phyloP scores from a whole-genome alignment of 2,797 vertebrate species.

The Enteromius paludinosus region DNA sequence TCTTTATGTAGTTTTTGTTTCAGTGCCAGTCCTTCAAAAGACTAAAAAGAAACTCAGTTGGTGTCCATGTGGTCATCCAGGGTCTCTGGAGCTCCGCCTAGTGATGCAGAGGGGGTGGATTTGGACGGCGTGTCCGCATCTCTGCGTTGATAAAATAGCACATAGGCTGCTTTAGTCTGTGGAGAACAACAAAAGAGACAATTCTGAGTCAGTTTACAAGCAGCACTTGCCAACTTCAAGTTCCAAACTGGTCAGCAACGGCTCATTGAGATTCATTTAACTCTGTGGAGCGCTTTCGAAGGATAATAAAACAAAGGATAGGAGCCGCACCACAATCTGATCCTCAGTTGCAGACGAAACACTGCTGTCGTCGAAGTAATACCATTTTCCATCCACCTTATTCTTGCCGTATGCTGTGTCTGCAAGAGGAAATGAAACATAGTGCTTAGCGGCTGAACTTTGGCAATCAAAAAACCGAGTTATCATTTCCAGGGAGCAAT shows the following conservation, averaged over 20 bases:
- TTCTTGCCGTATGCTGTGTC: slow-evolving; percentile 95
- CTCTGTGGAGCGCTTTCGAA: not conserved
- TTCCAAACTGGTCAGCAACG: not conserved
- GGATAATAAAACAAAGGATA: not conserved
- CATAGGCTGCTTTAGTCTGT: slow-evolving; percentile 95
- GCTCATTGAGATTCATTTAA: not conserved
- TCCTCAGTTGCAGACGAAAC: slow-evolving; percentile 92
- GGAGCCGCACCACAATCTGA: slow-evolving; percentile 92
- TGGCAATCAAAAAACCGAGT: not conserved
- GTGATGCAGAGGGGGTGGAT: slow-evolving; percentile 74
- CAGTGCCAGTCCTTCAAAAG: slow-evolving; percentile 67
- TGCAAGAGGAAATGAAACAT: slow-evolving; percentile 69
- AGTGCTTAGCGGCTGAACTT: not conserved
- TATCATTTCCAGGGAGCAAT: not conserved
- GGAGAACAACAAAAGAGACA: slow-evolving; percentile 52
- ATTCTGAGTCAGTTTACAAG: slow-evolving; percentile 16
- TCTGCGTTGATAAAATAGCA: slow-evolving; percentile 92
- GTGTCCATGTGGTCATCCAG: slow-evolving; percentile 84
- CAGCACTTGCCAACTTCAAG: not conserved
- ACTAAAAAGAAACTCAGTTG: slow-evolving; percentile 74
- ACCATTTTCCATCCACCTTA: slow-evolving; percentile 90
- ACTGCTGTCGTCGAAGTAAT: slow-evolving; percentile 95
- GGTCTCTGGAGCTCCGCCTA: slow-evolving; percentile 74
- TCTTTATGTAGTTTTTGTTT: slow-evolving; percentile 67
- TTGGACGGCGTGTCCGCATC: slow-evolving; percentile 73